Base-by-base conservation (phyloP, 2,797 vertebrate genomes). In the Gallinago solitaria region DNA sequence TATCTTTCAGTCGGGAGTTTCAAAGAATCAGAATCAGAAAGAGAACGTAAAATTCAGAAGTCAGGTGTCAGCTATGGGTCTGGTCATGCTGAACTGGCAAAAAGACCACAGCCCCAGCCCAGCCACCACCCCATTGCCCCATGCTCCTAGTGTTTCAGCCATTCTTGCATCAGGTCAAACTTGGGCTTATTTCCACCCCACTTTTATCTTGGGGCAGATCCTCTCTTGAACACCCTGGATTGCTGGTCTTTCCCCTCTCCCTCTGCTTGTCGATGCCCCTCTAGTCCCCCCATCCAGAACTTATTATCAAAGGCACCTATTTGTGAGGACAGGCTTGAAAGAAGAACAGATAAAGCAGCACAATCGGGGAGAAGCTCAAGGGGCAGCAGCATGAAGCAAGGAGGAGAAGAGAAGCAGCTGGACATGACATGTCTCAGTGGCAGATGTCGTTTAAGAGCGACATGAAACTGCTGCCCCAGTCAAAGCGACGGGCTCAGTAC, bases 11-110 rank as follows among this genome's bases (percentile, higher is more conserved):
- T 20, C 2, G 5, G 11, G 8, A 9, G 20, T 41, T 87, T 69
- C 81, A 76, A 30, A 67, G 8, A 68, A 30, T 24, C 54, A 77
- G 54, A 76, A 70, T 12, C n/a, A n/a, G 21, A 60, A 84, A 80
- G 21, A 67, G 19, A 83, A 80, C 0, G 1, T 25, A 45, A 85
- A 87, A 61, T 35, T 57, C 73, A 37, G 33, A 68, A 30, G 8
- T 0, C 5, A 0, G 4, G 16, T 60, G 28, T 19, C n/a, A 51
- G 35, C 18, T 67, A 13, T 4, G 21, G 35, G 37, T 24, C 41
- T 69, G 15, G 27, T 43, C 3, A 1, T 83, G 68, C 47, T 67
- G 30, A 79, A 24, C 50, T 48, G 37, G 7, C 41, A 73, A 21
- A 84, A 27, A 77, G 17, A 35, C n/a, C 33, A 69, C 4, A 7